A percentile compares a stretch with the other conserved stretches of the same genome.
phyloP scores from a whole-genome alignment of 2,113 vertebrate genomes.

The Nymphicus hollandicus region DNA sequence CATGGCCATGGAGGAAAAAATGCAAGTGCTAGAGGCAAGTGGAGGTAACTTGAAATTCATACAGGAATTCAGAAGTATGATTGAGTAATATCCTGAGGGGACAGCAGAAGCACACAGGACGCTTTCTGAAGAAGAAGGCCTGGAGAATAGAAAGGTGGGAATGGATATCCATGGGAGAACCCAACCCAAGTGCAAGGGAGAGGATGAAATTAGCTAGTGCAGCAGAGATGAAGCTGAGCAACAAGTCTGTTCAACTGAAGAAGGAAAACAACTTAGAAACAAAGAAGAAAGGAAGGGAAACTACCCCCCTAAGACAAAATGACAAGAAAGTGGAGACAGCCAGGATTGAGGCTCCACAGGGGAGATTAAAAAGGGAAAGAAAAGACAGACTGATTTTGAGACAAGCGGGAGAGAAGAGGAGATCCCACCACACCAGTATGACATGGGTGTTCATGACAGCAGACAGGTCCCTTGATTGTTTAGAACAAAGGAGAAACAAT shows the following conservation, averaged over 20 bases:
- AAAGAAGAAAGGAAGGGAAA: constrained; percentile 50
- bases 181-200: background rate
- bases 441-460: background rate
- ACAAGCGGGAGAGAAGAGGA: background rate
- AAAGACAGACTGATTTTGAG: background rate
- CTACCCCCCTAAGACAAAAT: constrained; percentile 5
- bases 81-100: background rate
- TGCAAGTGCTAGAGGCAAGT: background rate
- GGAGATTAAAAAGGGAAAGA: background rate
- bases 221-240: background rate
- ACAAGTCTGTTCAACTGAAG: background rate
- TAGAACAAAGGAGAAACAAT: background rate
- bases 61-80: background rate
- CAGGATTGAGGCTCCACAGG: background rate
- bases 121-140: background rate
- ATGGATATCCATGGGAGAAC: background rate
- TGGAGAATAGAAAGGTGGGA: background rate
- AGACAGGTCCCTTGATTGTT: background rate
- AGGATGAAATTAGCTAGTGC: background rate
- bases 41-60: background rate
- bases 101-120: background rate
- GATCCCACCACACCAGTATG: background rate
- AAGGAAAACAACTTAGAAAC: background rate
- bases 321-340: background rate
- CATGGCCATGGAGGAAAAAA: rapidly evolving